Evolutionary conservation across 37 sponge, comb jelly and placozoan species (phyloP), one percentile per base, ranked within the genome.

Genomic region (Spongilla lacustris): DNA sequence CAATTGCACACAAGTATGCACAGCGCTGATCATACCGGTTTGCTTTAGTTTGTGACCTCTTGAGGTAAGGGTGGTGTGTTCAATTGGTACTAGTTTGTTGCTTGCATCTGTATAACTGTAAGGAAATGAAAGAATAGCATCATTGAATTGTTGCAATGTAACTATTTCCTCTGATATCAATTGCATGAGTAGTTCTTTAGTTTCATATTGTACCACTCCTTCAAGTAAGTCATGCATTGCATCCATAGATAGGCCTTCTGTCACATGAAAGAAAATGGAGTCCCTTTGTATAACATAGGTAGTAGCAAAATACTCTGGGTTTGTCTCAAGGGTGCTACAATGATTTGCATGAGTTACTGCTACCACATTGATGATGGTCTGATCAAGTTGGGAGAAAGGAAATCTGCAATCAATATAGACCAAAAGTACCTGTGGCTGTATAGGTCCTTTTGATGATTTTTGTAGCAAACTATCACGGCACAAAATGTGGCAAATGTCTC

Each of bases 201-300:
- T 71, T 27, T 36, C 74, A 9, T 84, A 68, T 8, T 25, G 78
- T 24, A 85, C 32, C 21, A 70, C 77, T 2, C 93, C 93, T 38
- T 89, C 90, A 36, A 93, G 77, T 35, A 93, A 29, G 74, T 93
- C 94, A 23, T 93, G 94, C 90, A 93, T 89, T 10, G 89, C 36
- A 68, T 90, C 94, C 27, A 91, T 88, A 21, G 81, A 82, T 22
- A 94, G 82, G 29, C 94, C 94, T 37, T 84, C 82, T 22, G 83
- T 86, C 0, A 85, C 87, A 83, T 93, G 93, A 48, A 93, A 93
- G 37, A 78, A 67, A 23, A 83, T 41, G 5, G 89, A 82, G 36
- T 89, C 74, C 23, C 90, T 19, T 11, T 28, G 17, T 35, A 93
- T 0, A 31, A 89, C 88, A 80, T 84, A 92, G 11, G 92, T 92